A percentile compares a stretch with the other conserved stretches of the same genome.
Conservation (phyloP, 1,140 invertebrate genomes). For the Calycopis cecrops region DNA sequence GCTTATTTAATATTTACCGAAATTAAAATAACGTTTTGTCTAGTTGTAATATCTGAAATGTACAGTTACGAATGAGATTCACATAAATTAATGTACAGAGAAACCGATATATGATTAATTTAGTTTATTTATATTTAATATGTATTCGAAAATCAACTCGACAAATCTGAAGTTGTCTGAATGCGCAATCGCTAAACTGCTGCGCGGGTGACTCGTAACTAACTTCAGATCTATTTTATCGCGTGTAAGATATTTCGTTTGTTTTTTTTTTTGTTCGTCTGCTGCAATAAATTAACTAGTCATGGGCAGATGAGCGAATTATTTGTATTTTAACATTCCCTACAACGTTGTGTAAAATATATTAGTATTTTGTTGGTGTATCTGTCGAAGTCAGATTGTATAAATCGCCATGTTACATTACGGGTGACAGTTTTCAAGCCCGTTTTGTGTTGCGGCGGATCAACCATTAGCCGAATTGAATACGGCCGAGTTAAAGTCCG, state of each 20-base stretch:
- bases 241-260: no score
- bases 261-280: constrained; percentile 22
- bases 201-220: no score
- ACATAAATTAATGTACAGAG: constrained; percentile 52
- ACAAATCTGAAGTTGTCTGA: no score
- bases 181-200: no score
- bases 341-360: background rate
- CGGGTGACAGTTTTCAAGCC: no score
- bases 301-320: constrained; percentile 30
- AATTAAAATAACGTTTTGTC: constrained; percentile 12
- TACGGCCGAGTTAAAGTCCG: no score
- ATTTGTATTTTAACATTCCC: constrained; percentile 13
- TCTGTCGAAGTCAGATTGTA: no score
- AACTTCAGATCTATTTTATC: no score
- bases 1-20: constrained; percentile 22
- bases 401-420: no score
- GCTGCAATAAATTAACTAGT: constrained; percentile 43
- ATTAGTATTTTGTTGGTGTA: background rate
- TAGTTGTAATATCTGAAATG: constrained; percentile 42
- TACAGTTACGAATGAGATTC: constrained; percentile 74
- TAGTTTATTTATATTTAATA: constrained; percentile 17
- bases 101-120: constrained; percentile 22
- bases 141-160: background rate
- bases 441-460: no score
- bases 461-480: no score